Evolutionary conservation across 2,797 vertebrate genomes (phyloP), one percentile per base, ranked within the genome.

Genomic region (Decapterus maruadsi): DNA sequence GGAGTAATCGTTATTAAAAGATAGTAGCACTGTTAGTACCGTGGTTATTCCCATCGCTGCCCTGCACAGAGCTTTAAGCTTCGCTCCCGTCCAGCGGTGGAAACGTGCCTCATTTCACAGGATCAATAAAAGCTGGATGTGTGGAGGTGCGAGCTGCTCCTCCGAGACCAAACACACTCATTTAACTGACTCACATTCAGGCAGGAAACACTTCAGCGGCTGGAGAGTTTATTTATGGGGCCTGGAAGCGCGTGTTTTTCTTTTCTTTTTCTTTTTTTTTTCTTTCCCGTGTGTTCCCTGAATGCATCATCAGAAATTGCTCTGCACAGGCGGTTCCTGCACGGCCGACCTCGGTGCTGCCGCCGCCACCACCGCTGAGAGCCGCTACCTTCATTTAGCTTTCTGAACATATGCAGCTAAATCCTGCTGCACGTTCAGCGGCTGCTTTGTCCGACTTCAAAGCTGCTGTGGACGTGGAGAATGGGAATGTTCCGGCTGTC

Each of bases 61-160:
- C 26, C 26, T 26, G 26, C 26, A 67, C 63, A 9, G 42, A 58
- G 71, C 65, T 40, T 79, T 67, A 70, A 72, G 67, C 54, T 13
- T 8, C 68, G 53, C 36, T 50, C 9, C 55, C 56, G 53, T 61
- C 65, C 72, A 74, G 74, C 22, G 3, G 51, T 5, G 40, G 20
- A 43, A 34, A 61, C n/a, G 70, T 19, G 60, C 56, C 75, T 87
- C 58, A 72, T 76, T 84, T 77, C 83, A 71, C 79, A 64, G n/a
- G 57, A 70, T 90, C 74, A 55, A 81, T 86, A 78, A 78, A 38
- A 54, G 59, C 42, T 0, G 38, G 65, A 53, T 59, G 65, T 68
- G 74, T 72, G 72, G 58, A 70, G 65, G 77, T 67, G 80, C 62
- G 60, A 60, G 82, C 60, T 6, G 51, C 72, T 77, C 76, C 75